Evolutionary conservation across 1,140 invertebrate genomes (phyloP).

Genomic region (Hydropsyche tenuis): DNA sequence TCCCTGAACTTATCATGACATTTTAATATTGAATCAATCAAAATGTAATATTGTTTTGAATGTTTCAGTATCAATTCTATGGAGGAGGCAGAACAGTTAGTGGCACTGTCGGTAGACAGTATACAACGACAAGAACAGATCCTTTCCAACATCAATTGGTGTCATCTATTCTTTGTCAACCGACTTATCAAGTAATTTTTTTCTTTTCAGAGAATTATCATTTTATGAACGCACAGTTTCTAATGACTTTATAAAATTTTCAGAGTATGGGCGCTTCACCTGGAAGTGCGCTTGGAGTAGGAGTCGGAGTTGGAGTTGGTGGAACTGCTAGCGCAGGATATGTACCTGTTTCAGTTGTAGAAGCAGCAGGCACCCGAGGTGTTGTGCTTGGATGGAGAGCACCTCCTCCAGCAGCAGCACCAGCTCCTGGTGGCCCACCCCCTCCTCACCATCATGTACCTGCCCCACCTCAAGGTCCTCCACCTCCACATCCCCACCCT

Average conservation of each 20-base stretch:
- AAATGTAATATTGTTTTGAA: slow-evolving; percentile 27
- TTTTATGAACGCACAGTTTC: slow-evolving; percentile 18
- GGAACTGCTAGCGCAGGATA: slow-evolving; percentile 51
- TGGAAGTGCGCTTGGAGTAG: slow-evolving; percentile 36
- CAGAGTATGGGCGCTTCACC: slow-evolving; percentile 50
- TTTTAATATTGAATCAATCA: background rate
- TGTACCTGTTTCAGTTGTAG: slow-evolving; percentile 49
- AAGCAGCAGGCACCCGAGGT: slow-evolving; percentile 42
- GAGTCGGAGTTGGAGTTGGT: slow-evolving; percentile 25
- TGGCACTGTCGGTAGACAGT: slow-evolving; percentile 67
- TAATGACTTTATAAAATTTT: slow-evolving; percentile 4
- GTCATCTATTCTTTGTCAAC: slow-evolving; percentile 89
- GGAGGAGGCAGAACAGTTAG: slow-evolving; percentile 76
- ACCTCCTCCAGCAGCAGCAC: slow-evolving; percentile 55
- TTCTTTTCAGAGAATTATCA: slow-evolving; percentile 16
- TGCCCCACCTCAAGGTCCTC: slow-evolving; percentile 52
- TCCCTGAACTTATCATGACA: background rate
- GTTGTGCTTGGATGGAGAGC: slow-evolving; percentile 60
- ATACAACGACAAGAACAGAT: slow-evolving; percentile 67
- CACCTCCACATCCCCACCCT: slow-evolving; percentile 29
- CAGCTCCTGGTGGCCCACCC: slow-evolving; percentile 54
- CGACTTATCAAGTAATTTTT: slow-evolving; percentile 76
- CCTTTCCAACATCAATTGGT: slow-evolving; percentile 87
- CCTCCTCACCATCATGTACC: slow-evolving; percentile 42
- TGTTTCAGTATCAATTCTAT: slow-evolving; percentile 85